Percentiles rank a stretch among this genome's conserved stretches.
Conservation (phyloP, 1,140 invertebrate genomes). For the Sycophila sp. region DNA sequence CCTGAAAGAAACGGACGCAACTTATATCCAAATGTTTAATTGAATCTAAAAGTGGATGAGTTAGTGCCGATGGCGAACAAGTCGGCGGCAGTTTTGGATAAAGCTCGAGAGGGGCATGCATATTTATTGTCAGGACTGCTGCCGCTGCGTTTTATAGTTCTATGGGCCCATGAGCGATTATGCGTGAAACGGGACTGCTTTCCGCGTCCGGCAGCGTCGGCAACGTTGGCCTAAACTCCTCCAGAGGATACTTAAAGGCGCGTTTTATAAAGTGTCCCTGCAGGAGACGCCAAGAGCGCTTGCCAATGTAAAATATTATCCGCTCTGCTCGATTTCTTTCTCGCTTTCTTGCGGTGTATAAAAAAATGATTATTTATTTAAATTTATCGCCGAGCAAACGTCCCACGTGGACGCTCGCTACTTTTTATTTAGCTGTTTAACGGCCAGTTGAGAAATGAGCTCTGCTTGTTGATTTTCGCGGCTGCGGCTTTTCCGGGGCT, state of each 20-base stretch:
- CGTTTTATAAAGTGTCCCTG: slow-evolving; percentile 14
- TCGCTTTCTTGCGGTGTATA: too few relatives aligned
- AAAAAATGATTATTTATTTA: too few relatives aligned
- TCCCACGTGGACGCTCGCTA: neutral
- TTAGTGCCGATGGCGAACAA: neutral
- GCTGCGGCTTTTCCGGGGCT: neutral
- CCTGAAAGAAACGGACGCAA: slow-evolving; percentile 64
- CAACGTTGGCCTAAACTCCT: too few relatives aligned
- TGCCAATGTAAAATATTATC: slow-evolving; percentile 23
- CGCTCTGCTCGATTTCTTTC: neutral
- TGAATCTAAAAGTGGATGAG: too few relatives aligned
- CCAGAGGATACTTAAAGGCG: slow-evolving; percentile 14
- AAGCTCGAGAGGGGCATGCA: neutral
- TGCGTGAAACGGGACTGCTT: slow-evolving; percentile 15
- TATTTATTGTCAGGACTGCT: slow-evolving; percentile 14
- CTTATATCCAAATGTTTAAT: too few relatives aligned
- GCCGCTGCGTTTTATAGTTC: slow-evolving; percentile 14
- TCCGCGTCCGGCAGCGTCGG: neutral
- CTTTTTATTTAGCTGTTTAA: slow-evolving; percentile 5
- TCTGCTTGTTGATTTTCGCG: slow-evolving; percentile 13
- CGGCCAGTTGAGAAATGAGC: neutral
- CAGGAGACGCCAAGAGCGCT: slow-evolving; percentile 13
- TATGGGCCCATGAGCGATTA: slow-evolving; percentile 15
- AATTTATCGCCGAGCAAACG: too few relatives aligned
- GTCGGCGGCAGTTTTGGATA: neutral